Evolutionary conservation across 2,113 vertebrate genomes (phyloP).

Genomic region (Delphinus delphis): DNA sequence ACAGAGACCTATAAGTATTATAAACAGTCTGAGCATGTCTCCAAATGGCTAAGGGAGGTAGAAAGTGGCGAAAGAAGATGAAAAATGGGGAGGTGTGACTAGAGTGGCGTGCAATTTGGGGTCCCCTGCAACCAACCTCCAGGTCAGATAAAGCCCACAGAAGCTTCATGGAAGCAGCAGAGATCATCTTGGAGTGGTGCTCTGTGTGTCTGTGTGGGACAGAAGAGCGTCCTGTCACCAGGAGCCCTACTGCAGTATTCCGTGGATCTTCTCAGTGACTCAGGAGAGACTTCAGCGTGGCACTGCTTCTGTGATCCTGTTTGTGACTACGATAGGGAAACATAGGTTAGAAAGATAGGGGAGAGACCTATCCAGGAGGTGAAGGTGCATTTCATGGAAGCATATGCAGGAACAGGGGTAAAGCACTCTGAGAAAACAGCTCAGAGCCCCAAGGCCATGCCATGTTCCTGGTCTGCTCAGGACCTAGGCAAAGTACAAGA

Average conservation of each 20-base stretch:
- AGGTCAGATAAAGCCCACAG: background rate
- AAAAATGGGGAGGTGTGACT: background rate
- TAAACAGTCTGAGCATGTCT: background rate
- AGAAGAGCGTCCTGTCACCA: rapidly evolving
- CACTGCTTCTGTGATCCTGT: background rate
- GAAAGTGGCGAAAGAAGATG: background rate
- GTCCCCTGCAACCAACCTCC: background rate
- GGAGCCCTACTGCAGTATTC: background rate
- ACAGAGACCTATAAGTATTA: background rate
- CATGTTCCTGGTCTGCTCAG: background rate
- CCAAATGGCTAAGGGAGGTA: background rate
- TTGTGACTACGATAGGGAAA: background rate
- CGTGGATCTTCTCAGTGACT: background rate
- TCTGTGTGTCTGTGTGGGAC: background rate
- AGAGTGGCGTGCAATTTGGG: background rate
- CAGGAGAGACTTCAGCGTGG: background rate
- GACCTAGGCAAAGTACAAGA: background rate
- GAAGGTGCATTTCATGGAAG: background rate
- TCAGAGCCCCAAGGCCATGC: background rate
- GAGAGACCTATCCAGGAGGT: background rate
- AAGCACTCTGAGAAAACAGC: background rate
- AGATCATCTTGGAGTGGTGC: background rate
- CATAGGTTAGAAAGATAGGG: background rate
- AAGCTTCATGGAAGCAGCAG: background rate
- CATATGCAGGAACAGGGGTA: background rate